These are phyloP conservation scores for Hyaena hyaena DNA, from an alignment of 2,113 vertebrate species.

Conservation along the genomic window DNA sequence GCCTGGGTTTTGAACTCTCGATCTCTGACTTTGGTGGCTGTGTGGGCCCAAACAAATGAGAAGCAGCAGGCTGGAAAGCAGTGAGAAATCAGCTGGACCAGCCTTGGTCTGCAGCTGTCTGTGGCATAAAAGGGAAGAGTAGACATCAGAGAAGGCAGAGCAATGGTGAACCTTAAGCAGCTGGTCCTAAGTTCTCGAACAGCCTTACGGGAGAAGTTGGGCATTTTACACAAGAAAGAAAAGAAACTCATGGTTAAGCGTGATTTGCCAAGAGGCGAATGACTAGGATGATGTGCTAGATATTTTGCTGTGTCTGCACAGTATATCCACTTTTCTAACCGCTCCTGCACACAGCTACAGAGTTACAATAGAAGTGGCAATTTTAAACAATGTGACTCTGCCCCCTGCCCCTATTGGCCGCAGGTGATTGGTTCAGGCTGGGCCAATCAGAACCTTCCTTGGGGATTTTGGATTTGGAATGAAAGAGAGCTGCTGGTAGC, in stretches of 20 bases:
- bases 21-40: background rate
- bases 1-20: background rate
- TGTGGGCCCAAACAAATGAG: background rate
- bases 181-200: background rate
- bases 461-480: background rate
- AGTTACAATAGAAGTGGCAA: background rate
- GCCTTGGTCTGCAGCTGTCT: background rate
- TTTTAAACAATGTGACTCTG: background rate
- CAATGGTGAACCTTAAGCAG: background rate
- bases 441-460: slow-evolving; percentile 6
- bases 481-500: background rate
- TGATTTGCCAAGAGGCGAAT: background rate
- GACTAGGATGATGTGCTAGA: background rate
- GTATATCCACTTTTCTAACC: background rate
- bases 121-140: too few relatives aligned
- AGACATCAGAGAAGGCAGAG: background rate
- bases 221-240: background rate
- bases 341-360: background rate
- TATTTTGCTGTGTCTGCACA: background rate
- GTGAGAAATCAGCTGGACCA: background rate
- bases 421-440: background rate
- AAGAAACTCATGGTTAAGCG: background rate
- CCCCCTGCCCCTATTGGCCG: background rate
- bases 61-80: background rate
- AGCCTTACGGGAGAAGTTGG: background rate